These are phyloP conservation scores for Synodontis membranacea DNA, from an alignment of 2,113 vertebrate species.

Conservation along the genomic window DNA sequence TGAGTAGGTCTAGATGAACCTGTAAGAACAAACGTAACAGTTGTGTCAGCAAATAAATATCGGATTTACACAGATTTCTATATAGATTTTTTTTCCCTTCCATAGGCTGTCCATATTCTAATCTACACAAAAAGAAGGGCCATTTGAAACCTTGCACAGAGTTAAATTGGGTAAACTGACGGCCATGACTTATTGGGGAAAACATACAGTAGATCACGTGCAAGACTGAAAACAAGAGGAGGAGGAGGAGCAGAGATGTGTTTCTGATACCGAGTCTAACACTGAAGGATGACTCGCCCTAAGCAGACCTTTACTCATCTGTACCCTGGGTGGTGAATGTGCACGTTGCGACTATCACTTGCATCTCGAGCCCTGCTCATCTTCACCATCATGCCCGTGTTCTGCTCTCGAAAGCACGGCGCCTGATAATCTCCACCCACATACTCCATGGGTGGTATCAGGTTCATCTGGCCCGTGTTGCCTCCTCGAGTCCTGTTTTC, in stretches of 20 bases:
- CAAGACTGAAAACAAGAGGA: conserved; percentile 61
- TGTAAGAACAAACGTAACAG: background rate
- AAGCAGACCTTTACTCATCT: conserved; percentile 72
- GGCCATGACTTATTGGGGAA: conserved; percentile 12
- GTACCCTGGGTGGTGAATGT: conserved; percentile 91
- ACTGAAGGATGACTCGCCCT: conserved; percentile 10
- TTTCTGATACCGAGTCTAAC: conserved; percentile 44
- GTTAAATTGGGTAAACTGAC: conserved; percentile 15
- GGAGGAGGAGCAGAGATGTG: conserved; percentile 49
- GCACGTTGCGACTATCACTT: conserved; percentile 80
- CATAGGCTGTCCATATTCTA: background rate
- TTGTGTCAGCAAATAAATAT: conserved; percentile 30
- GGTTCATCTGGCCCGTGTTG: conserved; percentile 82
- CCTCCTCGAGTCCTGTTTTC: conserved; percentile 88
- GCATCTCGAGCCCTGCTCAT: conserved; percentile 86
- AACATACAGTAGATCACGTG: conserved; percentile 64
- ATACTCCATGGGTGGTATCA: conserved; percentile 97
- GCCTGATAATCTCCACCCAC: conserved; percentile 93
- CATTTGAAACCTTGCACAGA: conserved; percentile 27
- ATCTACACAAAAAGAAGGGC: conserved; percentile 37
- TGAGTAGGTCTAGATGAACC: background rate
- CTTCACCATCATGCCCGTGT: conserved; percentile 89
- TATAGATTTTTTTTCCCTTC: background rate
- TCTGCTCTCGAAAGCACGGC: conserved; percentile 95
- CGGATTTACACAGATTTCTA: conserved; percentile 14